Base-by-base conservation (phyloP, 2,797 vertebrate genomes). In the Mormyrus proboscirostris region DNA sequence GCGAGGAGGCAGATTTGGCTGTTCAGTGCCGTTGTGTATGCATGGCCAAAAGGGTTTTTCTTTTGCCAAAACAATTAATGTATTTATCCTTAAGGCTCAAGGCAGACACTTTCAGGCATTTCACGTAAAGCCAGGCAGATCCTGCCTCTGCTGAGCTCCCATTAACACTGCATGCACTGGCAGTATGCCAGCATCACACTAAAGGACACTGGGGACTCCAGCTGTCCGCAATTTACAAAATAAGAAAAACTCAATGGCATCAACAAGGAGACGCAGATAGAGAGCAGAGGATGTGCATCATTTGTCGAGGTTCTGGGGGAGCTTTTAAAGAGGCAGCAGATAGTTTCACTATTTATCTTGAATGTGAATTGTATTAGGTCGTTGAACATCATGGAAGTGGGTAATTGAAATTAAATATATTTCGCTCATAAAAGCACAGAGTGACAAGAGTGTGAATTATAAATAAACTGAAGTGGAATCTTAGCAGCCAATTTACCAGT, bases 11-110 rank as follows among this genome's bases (percentile, higher is more conserved):
- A 53, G 19, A 25, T 25, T 16, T 59, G 50, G 33, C 19, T 41
- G n/a, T 55, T 5, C 29, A 22, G 55, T 53, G 7, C n/a, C 5
- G 22, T 29, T 85, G 16, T 16, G 5, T 14, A 47, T 29, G 22
- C 41, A 33, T 51, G 22, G n/a, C 25, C 10, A 51, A 85, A 29
- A 8, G 83, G 83, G 83, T 16, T 51, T 51, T 33, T 29, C 83
- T 29, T 82, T 22, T 82, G 76, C 76, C 76, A 82, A 82, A 82
- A 82, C 76, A 82, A 82, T 44, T 82, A 47, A 82, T 47, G 41
- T 4, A 82, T 82, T 47, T 82, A 47, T 22, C 47, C 83, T 47
- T 85, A 50, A 47, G 8, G 19, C 47, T 85, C 49, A 50, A 50
- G 9, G 47, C 83, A 85, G 22, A 51, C 12, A 33, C 49, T 51